These are phyloP conservation scores for Tiaroga cobitis DNA, from an alignment of 2,797 vertebrate genomes.

Conservation along the genomic window DNA sequence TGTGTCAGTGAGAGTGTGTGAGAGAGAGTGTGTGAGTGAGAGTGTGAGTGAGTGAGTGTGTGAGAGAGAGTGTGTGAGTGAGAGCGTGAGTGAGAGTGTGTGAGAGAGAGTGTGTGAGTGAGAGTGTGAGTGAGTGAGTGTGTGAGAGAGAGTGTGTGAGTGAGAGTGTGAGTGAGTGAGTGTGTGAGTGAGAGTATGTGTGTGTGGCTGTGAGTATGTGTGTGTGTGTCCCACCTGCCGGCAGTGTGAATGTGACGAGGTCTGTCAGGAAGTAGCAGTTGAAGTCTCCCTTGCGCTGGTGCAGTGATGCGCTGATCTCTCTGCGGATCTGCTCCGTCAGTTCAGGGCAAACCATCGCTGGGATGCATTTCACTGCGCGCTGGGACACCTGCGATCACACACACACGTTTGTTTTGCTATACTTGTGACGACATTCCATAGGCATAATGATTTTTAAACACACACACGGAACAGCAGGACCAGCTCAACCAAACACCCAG, in stretches of 20 bases:
- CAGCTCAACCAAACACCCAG: too few relatives aligned
- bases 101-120: fast-evolving
- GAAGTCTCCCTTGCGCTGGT: conserved; percentile 95
- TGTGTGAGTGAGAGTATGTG: fast-evolving
- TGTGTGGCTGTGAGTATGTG: neutral
- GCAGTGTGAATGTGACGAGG: conserved; percentile 92
- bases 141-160: fast-evolving
- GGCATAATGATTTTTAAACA: too few relatives aligned
- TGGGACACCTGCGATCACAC: conserved; percentile 84
- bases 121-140: too few relatives aligned
- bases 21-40: fast-evolving
- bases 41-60: too few relatives aligned
- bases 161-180: fast-evolving
- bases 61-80: fast-evolving
- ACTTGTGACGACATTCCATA: too few relatives aligned
- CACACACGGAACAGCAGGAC: too few relatives aligned
- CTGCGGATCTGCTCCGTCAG: conserved; percentile 95
- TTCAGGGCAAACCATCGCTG: conserved; percentile 95
- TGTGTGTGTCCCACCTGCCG: conserved; percentile 83
- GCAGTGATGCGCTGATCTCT: conserved; percentile 91
- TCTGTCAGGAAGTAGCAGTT: conserved; percentile 95
- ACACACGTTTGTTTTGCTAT: neutral
- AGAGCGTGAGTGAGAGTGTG: fast-evolving
- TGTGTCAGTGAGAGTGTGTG: fast-evolving
- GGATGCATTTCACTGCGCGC: conserved; percentile 94